These are phyloP conservation scores for Harpalus rubripes DNA, from an alignment of 2,888 invertebrate species.

Conservation along the genomic window DNA sequence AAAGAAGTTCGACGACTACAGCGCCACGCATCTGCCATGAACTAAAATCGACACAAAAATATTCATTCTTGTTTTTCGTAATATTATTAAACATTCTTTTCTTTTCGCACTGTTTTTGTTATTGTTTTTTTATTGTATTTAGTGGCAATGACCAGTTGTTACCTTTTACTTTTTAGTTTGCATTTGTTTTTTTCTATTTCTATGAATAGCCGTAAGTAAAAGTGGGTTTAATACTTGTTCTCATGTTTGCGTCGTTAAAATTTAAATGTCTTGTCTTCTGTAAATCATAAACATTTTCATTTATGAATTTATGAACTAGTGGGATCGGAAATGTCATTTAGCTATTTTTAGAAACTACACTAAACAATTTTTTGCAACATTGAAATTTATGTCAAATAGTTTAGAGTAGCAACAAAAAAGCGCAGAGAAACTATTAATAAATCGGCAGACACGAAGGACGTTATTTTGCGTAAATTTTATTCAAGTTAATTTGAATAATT, in stretches of 20 bases:
- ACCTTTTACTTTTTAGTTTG: slow-evolving; percentile 29
- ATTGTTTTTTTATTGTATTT: too few relatives aligned
- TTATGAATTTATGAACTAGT: slow-evolving; percentile 37
- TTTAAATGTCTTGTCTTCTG: slow-evolving; percentile 7
- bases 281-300: slow-evolving; percentile 19
- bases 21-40: slow-evolving; percentile 21
- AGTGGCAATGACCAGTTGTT: too few relatives aligned
- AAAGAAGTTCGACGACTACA: slow-evolving; percentile 23
- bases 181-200: slow-evolving; percentile 21
- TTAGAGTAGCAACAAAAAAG: background rate
- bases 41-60: background rate
- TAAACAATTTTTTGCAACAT: slow-evolving; percentile 6
- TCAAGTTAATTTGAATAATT: background rate
- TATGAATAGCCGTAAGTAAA: slow-evolving; percentile 16
- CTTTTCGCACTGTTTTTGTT: slow-evolving; percentile 22
- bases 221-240: background rate
- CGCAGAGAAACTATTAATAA: background rate
- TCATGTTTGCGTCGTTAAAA: background rate
- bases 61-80: slow-evolving; percentile 15
- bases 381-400: background rate
- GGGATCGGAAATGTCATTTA: slow-evolving; percentile 29
- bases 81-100: slow-evolving; percentile 9
- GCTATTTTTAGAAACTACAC: slow-evolving; percentile 22
- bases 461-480: background rate
- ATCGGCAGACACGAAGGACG: background rate